Base-by-base conservation (phyloP, 2,113 vertebrate genomes). In the Sapayoa aenigma region DNA sequence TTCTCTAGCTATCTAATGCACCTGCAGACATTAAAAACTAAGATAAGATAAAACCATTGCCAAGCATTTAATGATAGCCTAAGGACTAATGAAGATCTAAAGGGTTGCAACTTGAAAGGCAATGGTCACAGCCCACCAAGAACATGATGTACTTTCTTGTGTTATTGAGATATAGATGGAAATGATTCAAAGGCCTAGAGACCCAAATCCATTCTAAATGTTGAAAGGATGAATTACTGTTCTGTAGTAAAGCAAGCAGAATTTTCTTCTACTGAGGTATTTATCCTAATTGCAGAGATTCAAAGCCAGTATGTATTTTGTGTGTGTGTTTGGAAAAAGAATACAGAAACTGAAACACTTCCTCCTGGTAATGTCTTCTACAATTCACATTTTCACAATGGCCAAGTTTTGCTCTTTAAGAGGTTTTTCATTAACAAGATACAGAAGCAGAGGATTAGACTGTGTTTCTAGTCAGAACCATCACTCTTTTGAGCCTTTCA, bases 71-170 rank as follows among this genome's bases (percentile, higher is more conserved):
- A 93, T 77, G 50, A 87, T 84, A 94, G 87, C 81, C 89, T 72
- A 91, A 96, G 91, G 89, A 71, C 76, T 92, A 81, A 92, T 59
- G 80, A 93, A 86, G 83, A 92, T 93, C 72, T 92, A 89, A 97
- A 93, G 80, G 86, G 74, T 4, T 84, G 50, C 46, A 89, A 22
- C 68, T 84, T 90, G 65, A 96, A 94, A 95, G 37, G 66, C 82
- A 88, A 52, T 67, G 65, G 90, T 77, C 90, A 87, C 75, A 92
- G 72, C 83, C 83, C 60, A 89, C 90, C 19, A 12, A 90, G 94
- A 90, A 93, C 76, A 77, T 33, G 56, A 90, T 55, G 65, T 63
- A 81, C 60, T 55, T 92, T 86, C 59, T 77, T 83, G 79, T 80
- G 67, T 62, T 92, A 39, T 33, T 84, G 65, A 90, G 49, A 85